These are phyloP conservation scores for Cabera pusaria DNA, from an alignment of 2,888 invertebrate genomes.

Conservation along the genomic window DNA sequence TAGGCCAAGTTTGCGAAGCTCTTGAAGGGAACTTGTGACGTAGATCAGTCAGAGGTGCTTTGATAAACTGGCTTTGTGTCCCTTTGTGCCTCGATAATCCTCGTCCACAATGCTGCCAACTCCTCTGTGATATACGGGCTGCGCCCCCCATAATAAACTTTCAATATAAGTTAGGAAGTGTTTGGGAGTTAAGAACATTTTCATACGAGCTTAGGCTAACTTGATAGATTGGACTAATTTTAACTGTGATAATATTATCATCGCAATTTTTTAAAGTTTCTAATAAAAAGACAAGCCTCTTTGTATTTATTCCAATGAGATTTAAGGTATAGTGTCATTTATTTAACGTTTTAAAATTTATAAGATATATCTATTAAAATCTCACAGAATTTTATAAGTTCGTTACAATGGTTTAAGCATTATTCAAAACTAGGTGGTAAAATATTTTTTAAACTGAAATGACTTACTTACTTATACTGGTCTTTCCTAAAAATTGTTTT, in stretches of 20 bases:
- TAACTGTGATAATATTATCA: slow-evolving; percentile 1
- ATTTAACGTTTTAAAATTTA: too few species aligned
- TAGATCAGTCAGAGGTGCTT: slow-evolving; percentile 56
- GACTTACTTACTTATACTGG: too few species aligned
- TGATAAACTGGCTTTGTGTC: slow-evolving; percentile 71
- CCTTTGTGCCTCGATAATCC: slow-evolving; percentile 67
- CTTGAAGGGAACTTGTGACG: slow-evolving; percentile 48
- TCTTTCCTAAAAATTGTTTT: too few species aligned
- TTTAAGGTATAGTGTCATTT: too few species aligned
- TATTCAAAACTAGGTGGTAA: too few species aligned
- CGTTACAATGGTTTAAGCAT: too few species aligned
- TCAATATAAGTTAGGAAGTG: slow-evolving; percentile 32
- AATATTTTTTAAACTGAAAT: too few species aligned
- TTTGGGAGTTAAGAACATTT: slow-evolving; percentile 21
- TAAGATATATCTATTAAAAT: too few species aligned
- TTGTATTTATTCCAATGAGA: too few species aligned
- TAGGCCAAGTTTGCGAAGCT: slow-evolving; percentile 48
- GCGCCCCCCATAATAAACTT: slow-evolving; percentile 48
- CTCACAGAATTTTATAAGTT: too few species aligned
- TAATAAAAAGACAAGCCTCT: too few species aligned
- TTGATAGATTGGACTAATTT: slow-evolving; percentile 20
- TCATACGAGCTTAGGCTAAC: slow-evolving; percentile 18
- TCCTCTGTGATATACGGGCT: slow-evolving; percentile 44
- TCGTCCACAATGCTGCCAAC: slow-evolving; percentile 47
- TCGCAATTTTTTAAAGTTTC: not conserved